Evolutionary conservation across 2,113 vertebrate genomes (phyloP).

Genomic region (Gasterosteus nipponicus): DNA sequence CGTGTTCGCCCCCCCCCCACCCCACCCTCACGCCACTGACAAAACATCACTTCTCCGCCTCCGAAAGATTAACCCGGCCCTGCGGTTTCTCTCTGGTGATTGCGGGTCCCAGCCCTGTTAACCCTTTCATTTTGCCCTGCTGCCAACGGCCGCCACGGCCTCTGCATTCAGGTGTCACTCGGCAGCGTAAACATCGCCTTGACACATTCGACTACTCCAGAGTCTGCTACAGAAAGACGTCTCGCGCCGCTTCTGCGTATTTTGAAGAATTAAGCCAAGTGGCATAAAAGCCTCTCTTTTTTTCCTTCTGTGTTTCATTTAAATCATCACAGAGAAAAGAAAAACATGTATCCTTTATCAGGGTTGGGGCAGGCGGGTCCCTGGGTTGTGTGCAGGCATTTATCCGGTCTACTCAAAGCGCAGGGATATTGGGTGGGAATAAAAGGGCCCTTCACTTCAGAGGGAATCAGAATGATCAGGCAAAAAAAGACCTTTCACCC

Average conservation of each 20-base stretch:
- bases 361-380: conserved; percentile 30
- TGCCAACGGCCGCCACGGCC: conserved; percentile 46
- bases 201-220: conserved; percentile 67
- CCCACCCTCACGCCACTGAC: conserved; percentile 10
- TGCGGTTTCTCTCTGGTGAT: conserved; percentile 44
- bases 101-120: conserved; percentile 57
- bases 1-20: conserved; percentile 14
- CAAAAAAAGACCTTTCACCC: conserved; percentile 60
- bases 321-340: conserved; percentile 43
- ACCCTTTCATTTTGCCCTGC: conserved; percentile 68
- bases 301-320: conserved; percentile 66
- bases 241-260: conserved; percentile 68
- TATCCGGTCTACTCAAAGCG: conserved; percentile 49
- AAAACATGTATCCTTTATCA: conserved; percentile 46
- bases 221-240: conserved; percentile 36
- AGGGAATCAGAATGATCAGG: conserved; percentile 66
- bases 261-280: conserved; percentile 60
- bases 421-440: conserved; percentile 59
- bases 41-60: conserved; percentile 53
- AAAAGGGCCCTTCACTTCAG: conserved; percentile 68
- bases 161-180: conserved; percentile 64
- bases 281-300: conserved; percentile 69
- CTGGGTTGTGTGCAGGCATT: conserved; percentile 56
- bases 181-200: conserved; percentile 69
- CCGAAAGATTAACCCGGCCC: conserved; percentile 50